Conservation (phyloP, 2,888 invertebrate genomes). For the Phrixothrix hirtus region DNA sequence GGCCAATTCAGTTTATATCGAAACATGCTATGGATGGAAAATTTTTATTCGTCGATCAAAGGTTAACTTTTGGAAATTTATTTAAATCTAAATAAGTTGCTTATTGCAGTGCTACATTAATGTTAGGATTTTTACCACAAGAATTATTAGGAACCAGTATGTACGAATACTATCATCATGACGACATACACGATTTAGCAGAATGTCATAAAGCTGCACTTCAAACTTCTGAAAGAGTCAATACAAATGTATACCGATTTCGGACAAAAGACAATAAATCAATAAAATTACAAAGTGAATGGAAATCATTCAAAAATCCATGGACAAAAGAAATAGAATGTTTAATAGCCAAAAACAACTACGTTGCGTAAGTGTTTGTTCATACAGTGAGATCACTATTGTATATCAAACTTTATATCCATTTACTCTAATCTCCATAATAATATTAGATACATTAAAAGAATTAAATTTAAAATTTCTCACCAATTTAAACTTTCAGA, state of each 20-base stretch:
- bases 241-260: conserved; percentile 77
- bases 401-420: too few relatives aligned
- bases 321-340: conserved; percentile 96
- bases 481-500: background rate
- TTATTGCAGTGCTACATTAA: conserved; percentile 86
- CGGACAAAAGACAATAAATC: conserved; percentile 77
- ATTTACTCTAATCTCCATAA: too few relatives aligned
- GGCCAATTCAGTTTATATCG: conserved; percentile 77
- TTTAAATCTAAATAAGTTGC: too few relatives aligned
- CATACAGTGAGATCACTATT: too few relatives aligned
- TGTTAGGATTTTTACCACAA: conserved; percentile 89
- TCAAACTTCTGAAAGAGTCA: conserved; percentile 64
- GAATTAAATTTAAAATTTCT: background rate
- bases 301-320: conserved; percentile 89
- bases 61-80: too few relatives aligned
- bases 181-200: conserved; percentile 78
- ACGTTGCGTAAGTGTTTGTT: conserved; percentile 64
- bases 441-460: too few relatives aligned
- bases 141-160: conserved; percentile 90
- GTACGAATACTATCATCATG: conserved; percentile 88
- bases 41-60: conserved; percentile 90
- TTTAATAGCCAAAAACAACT: conserved; percentile 83
- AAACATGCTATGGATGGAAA: conserved; percentile 89
- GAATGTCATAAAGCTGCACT: conserved; percentile 82
- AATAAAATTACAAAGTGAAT: conserved; percentile 77